Evolutionary conservation across 2,888 invertebrate species (phyloP).

Genomic region (Athripsodes cinereus): DNA sequence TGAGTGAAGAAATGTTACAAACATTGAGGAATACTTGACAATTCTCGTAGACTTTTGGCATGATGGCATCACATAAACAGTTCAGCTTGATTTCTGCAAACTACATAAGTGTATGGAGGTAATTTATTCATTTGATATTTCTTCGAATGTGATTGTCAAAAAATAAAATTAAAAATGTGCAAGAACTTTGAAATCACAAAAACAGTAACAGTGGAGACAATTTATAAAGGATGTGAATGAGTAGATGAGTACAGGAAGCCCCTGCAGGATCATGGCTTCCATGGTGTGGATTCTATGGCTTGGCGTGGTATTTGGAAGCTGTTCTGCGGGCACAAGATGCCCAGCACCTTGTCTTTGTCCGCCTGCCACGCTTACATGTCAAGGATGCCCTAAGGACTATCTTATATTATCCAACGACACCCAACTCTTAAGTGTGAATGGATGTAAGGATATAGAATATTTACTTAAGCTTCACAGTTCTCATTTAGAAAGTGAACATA

Average conservation of each 20-base stretch:
- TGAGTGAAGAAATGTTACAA: neutral
- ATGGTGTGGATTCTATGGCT: slow-evolving; percentile 12
- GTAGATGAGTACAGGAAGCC: slow-evolving; percentile 1
- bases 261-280: slow-evolving; percentile 9
- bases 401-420: slow-evolving; percentile 19
- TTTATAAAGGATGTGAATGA: slow-evolving; percentile 12
- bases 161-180: neutral
- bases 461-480: slow-evolving; percentile 19
- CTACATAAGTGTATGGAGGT: neutral
- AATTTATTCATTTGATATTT: neutral
- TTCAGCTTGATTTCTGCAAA: neutral
- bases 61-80: neutral
- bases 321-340: slow-evolving; percentile 14
- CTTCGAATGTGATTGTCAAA: neutral
- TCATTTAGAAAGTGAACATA: slow-evolving; percentile 3
- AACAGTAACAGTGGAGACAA: neutral
- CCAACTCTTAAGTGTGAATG: slow-evolving; percentile 17
- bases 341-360: slow-evolving; percentile 21
- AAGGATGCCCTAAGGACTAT: slow-evolving; percentile 24
- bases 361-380: slow-evolving; percentile 17
- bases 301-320: slow-evolving; percentile 16
- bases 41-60: neutral
- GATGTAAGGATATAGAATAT: slow-evolving; percentile 24
- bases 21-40: neutral
- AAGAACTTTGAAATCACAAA: neutral